Conservation (phyloP, 2,113 vertebrate genomes). For the Steatornis caripensis region DNA sequence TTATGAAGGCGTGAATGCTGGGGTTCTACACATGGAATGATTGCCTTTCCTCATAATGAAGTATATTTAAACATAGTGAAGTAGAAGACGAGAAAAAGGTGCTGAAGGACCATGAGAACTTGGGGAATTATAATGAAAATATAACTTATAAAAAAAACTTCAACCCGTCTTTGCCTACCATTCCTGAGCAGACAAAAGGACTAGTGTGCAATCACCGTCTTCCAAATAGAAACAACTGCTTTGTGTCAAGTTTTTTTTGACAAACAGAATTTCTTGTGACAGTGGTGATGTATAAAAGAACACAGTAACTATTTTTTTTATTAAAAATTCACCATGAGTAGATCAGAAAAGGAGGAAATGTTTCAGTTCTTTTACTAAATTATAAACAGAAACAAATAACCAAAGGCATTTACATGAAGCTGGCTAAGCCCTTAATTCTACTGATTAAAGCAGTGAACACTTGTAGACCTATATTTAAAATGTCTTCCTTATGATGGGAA, state of each 20-base stretch:
- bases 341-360: background rate
- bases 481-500: background rate
- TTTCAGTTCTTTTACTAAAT: background rate
- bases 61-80: background rate
- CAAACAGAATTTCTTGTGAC: background rate
- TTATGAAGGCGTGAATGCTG: background rate
- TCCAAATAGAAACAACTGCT: background rate
- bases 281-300: background rate
- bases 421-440: background rate
- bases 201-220: background rate
- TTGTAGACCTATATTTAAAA: background rate
- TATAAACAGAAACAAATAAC: background rate
- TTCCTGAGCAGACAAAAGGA: background rate
- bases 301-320: background rate
- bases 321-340: background rate
- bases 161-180: background rate
- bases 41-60: background rate
- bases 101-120: background rate
- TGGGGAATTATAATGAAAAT: background rate
- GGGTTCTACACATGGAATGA: background rate
- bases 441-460: background rate
- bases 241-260: background rate
- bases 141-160: background rate
- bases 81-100: background rate
- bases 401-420: background rate